Percentiles rank a stretch among this genome's conserved stretches.
Evolutionary conservation across 2,113 vertebrate species (phyloP).

Genomic region (Abramis brama): DNA sequence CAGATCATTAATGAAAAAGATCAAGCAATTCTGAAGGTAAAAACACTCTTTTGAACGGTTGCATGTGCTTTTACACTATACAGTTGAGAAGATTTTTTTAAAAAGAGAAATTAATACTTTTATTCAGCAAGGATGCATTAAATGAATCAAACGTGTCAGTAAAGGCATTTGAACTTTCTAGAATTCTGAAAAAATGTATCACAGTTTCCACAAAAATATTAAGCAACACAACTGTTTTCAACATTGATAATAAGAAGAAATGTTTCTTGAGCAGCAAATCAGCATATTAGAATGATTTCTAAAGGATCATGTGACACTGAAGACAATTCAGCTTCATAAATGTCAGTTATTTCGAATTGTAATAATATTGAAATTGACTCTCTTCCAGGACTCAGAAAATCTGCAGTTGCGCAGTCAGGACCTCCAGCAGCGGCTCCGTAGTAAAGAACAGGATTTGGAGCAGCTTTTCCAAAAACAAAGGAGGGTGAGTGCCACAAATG

Average conservation of each 20-base stretch:
- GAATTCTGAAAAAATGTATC: no score
- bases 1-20: slow-evolving; percentile 91
- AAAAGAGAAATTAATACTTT: not conserved
- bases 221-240: not conserved
- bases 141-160: not conserved
- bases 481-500: slow-evolving; percentile 67
- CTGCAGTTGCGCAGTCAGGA: slow-evolving; percentile 82
- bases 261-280: no score
- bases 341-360: no score
- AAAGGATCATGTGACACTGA: no score
- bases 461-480: slow-evolving; percentile 84
- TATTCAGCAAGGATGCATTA: not conserved
- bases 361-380: not conserved
- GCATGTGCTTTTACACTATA: not conserved
- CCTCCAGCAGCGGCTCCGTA: slow-evolving; percentile 79
- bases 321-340: no score
- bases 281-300: no score
- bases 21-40: slow-evolving; percentile 81
- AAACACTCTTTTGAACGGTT: not conserved
- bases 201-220: not conserved
- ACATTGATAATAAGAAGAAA: not conserved
- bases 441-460: slow-evolving; percentile 89
- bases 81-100: not conserved
- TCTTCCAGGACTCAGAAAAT: slow-evolving; percentile 82
- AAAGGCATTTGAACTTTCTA: not conserved